These are phyloP conservation scores for Pseudococcus viburni DNA, from an alignment of 2,888 invertebrate genomes.

Conservation along the genomic window DNA sequence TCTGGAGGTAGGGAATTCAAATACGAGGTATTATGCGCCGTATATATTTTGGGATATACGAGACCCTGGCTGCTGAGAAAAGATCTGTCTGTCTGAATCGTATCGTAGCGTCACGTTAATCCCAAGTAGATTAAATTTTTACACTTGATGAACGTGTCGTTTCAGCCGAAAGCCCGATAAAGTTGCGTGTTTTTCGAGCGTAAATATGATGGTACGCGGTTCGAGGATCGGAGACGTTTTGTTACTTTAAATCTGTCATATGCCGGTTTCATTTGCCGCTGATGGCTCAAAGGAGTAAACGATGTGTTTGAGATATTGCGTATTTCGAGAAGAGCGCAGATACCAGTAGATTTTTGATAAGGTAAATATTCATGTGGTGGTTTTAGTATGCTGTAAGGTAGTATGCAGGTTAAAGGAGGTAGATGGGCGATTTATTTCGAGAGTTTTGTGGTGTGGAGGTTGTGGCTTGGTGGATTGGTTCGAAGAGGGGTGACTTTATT, in stretches of 20 bases:
- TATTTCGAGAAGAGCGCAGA: too few relatives aligned
- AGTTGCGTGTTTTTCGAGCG: constrained; percentile 25
- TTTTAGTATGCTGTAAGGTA: too few relatives aligned
- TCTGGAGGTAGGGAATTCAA: background rate
- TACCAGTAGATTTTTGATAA: too few relatives aligned
- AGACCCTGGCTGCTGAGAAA: background rate
- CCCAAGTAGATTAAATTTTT: constrained; percentile 11
- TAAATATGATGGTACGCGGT: background rate
- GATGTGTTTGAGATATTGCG: background rate
- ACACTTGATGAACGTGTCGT: constrained; percentile 15
- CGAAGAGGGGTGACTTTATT: too few relatives aligned
- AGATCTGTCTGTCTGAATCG: background rate
- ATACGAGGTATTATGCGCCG: too few relatives aligned
- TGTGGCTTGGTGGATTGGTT: too few relatives aligned
- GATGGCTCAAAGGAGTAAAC: background rate
- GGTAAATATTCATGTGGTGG: too few relatives aligned
- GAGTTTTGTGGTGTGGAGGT: too few relatives aligned
- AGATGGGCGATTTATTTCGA: too few relatives aligned
- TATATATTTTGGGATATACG: background rate
- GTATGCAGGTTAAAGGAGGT: too few relatives aligned
- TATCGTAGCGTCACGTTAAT: constrained; percentile 1
- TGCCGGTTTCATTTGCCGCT: background rate
- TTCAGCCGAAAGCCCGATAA: constrained; percentile 18
- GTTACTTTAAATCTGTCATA: constrained; percentile 11
- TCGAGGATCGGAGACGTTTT: background rate